A percentile compares a stretch with the other conserved stretches of the same genome.
Evolutionary conservation across 2,797 vertebrate genomes (phyloP).

Genomic region (Mus minutoides): DNA sequence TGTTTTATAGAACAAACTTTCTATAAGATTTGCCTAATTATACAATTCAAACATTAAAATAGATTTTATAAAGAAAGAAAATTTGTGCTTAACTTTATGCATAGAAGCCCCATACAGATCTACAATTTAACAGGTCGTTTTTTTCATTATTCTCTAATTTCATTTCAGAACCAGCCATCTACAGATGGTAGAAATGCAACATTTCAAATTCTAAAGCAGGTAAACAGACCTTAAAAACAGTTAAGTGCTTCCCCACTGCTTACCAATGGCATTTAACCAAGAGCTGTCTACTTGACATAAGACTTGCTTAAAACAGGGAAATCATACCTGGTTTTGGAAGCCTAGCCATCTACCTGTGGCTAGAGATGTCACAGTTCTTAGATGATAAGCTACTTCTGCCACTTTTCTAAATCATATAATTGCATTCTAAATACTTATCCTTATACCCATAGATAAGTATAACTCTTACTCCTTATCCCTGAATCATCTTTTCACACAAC

Average conservation of each 20-base stretch:
- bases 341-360: neutral
- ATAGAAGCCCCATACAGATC: neutral
- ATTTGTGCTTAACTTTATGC: neutral
- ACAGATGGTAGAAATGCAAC: neutral
- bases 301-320: neutral
- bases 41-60: neutral
- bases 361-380: neutral
- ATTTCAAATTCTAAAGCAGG: neutral
- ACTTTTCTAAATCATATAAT: neutral
- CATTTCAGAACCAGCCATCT: neutral
- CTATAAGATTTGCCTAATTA: neutral
- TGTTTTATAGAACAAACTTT: neutral
- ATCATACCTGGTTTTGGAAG: neutral
- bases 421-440: neutral
- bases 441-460: neutral
- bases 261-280: neutral
- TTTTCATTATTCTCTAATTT: neutral
- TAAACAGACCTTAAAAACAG: neutral
- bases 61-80: neutral
- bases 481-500: neutral
- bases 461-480: too few species aligned
- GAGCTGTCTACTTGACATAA: neutral
- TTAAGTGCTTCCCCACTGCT: neutral
- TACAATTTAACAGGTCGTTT: neutral
- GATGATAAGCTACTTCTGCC: neutral